Evolutionary conservation across 37 sponge, comb jelly and placozoan species (phyloP).

Genomic region (Aphrocallistes beatrix): DNA sequence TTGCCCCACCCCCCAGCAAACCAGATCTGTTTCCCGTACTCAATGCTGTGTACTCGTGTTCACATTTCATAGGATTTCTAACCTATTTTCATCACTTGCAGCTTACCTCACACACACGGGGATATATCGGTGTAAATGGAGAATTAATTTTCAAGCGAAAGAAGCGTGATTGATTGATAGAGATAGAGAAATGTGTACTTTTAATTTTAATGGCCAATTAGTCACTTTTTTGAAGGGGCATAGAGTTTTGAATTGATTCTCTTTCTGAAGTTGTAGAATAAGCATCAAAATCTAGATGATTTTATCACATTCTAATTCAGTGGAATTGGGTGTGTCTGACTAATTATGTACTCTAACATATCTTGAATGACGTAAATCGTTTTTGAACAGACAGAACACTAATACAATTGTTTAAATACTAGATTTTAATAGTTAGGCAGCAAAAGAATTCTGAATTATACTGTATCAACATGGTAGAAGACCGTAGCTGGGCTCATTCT

Average conservation of each 20-base stretch:
- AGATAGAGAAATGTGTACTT: not conserved
- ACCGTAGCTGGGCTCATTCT: conserved; percentile 35
- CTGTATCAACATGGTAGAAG: conserved; percentile 41
- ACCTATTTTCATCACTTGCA: conserved; percentile 50
- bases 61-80: conserved; percentile 45
- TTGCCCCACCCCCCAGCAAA: conserved; percentile 45
- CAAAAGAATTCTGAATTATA: too few species aligned
- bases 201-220: not conserved
- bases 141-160: not conserved
- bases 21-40: conserved; percentile 81
- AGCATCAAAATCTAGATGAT: too few species aligned
- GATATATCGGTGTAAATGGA: not conserved
- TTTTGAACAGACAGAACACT: too few species aligned
- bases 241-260: too few species aligned
- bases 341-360: too few species aligned
- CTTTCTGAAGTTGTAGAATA: too few species aligned
- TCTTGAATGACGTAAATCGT: too few species aligned
- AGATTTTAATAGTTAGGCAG: too few species aligned
- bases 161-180: not conserved
- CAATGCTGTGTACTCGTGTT: conserved; percentile 53
- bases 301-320: too few species aligned
- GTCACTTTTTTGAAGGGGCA: too few species aligned
- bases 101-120: conserved; percentile 24
- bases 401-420: too few species aligned
- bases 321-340: too few species aligned